These are phyloP conservation scores for Notarius lentiginosus DNA, from an alignment of 2,113 vertebrate species.

Conservation along the genomic window DNA sequence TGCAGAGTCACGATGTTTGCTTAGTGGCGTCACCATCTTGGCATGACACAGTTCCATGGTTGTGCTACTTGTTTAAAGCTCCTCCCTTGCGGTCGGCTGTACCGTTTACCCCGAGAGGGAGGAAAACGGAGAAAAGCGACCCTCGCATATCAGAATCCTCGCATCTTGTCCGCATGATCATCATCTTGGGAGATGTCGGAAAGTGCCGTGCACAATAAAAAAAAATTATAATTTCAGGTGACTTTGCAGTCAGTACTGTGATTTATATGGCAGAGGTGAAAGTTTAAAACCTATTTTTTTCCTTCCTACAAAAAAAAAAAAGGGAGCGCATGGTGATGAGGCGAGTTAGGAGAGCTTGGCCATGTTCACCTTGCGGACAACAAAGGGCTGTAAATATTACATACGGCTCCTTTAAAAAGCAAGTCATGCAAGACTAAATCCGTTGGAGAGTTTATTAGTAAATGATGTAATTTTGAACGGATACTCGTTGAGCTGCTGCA, in stretches of 20 bases:
- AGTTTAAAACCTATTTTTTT: not conserved
- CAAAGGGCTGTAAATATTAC: not conserved
- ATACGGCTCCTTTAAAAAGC: not conserved
- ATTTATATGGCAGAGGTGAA: not conserved
- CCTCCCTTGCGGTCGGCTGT: too few species aligned
- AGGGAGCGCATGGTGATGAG: not conserved
- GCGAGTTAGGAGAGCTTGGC: not conserved
- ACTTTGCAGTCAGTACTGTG: not conserved
- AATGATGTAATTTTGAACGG: not conserved
- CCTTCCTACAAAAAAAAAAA: not conserved
- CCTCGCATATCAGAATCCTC: too few species aligned
- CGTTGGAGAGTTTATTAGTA: not conserved
- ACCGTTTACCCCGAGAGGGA: too few species aligned
- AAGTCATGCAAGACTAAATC: not conserved
- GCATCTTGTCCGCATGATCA: too few species aligned
- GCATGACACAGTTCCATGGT: too few species aligned
- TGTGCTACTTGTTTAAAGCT: too few species aligned
- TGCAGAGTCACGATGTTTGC: too few species aligned
- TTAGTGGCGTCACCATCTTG: too few species aligned
- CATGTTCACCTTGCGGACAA: not conserved
- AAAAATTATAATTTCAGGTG: too few species aligned
- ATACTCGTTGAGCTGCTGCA: slow-evolving; percentile 18
- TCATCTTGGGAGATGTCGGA: too few species aligned
- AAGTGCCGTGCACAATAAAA: too few species aligned
- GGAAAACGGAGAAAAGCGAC: too few species aligned